Evolutionary conservation across 2,888 invertebrate genomes (phyloP).

Genomic region (Xiphydria camelus): DNA sequence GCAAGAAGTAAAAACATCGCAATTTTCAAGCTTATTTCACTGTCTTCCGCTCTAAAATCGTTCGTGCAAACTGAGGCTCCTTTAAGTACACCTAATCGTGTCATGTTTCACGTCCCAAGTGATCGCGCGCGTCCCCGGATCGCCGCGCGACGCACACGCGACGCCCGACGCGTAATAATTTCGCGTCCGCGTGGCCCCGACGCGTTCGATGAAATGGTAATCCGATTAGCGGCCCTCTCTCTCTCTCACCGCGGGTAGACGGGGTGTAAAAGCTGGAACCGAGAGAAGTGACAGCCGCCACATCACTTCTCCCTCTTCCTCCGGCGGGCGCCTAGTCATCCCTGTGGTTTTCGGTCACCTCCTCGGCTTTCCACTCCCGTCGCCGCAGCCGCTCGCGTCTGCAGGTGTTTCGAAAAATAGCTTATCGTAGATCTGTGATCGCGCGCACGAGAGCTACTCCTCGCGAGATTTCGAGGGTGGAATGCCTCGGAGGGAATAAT

Average conservation of each 20-base stretch:
- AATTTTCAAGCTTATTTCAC: no score
- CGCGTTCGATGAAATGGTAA: slow-evolving; percentile 26
- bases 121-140: no score
- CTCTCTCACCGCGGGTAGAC: slow-evolving; percentile 12
- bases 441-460: slow-evolving; percentile 12
- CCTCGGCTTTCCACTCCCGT: no score
- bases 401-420: slow-evolving; percentile 25
- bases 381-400: no score
- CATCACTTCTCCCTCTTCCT: slow-evolving; percentile 25
- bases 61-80: no score
- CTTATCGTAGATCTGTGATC: slow-evolving; percentile 31
- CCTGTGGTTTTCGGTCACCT: slow-evolving; percentile 5
- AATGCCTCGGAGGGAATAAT: slow-evolving; percentile 25
- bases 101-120: no score
- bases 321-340: slow-evolving; percentile 16
- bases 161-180: background rate
- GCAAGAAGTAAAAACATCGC: no score
- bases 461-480: background rate
- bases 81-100: no score
- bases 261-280: slow-evolving; percentile 22
- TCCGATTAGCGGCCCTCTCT: slow-evolving; percentile 22
- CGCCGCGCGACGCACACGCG: background rate
- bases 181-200: background rate
- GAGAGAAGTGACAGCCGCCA: slow-evolving; percentile 27
- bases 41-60: no score